Evolutionary conservation across 1,140 invertebrate species (phyloP), one percentile per base, ranked within the genome.

Genomic region (Battus philenor): DNA sequence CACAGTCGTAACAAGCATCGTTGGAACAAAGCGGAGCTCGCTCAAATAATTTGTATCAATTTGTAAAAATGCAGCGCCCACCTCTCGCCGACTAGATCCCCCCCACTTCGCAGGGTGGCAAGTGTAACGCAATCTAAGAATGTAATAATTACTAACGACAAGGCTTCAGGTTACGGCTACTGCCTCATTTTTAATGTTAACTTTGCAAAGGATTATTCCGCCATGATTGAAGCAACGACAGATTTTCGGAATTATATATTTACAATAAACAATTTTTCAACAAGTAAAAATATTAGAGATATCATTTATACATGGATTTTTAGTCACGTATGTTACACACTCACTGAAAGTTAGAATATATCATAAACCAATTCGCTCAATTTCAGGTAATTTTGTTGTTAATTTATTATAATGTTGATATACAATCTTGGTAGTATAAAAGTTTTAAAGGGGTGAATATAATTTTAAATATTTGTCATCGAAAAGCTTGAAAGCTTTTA

Each of bases 41-140:
- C 80, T 81, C 75, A 83, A 81, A 81, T 84, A 84, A 84, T 84
- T 84, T 84, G 80, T 81, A 81, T 84, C 76, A 84, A 84, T 84
- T 84, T 84, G 80, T 80, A 84, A 84, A 84, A 84, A 84, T 84
- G 80, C 80, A 81, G 46, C 78, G 31, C 60, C 70, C 59, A 50
- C 51, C 51, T 54, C 58, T 59, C 54, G 47, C 22, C 48, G 38
- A 50, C 52, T 49, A 38, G 33, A 33, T 33, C 18, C 46, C 34
- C 59, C 39, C 44, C 54, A 57, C 57, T 48, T 47, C 47, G 34
- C n/a, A n/a, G 34, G 53, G 62, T 47, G 53, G 52, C 33, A 27
- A 27, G 38, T 26, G 59, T 48, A 45, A 60, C 41, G 46, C 47
- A 61, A 63, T 69, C 66, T 61, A 57, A 70, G 52, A 61, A 74